Percentiles rank a stretch among this genome's conserved stretches.
Conservation (phyloP, 2,113 vertebrate species). For the Mus pahari region DNA sequence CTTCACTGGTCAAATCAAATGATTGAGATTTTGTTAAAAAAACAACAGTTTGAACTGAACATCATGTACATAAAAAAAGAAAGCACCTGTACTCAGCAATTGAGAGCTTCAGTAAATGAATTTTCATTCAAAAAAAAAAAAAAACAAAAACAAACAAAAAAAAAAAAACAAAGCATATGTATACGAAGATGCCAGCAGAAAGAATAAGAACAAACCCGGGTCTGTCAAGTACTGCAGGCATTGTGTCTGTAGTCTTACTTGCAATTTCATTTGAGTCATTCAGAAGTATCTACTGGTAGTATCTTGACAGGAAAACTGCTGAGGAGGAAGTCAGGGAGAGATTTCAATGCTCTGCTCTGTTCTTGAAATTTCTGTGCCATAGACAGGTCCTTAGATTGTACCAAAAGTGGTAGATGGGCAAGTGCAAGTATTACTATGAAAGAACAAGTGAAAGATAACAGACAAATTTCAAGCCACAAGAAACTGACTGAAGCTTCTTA, state of each 20-base stretch:
- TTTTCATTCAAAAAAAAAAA: conserved; percentile 40
- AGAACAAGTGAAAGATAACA: conserved; percentile 6
- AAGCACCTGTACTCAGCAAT: background rate
- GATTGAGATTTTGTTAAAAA: too few relatives aligned
- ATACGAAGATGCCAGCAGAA: conserved; percentile 22
- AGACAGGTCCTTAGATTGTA: conserved; percentile 12
- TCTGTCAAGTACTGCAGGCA: conserved; percentile 21
- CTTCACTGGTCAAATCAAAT: too few relatives aligned
- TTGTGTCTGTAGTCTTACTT: background rate
- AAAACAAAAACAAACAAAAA: too few relatives aligned
- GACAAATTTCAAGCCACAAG: background rate
- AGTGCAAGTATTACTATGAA: background rate
- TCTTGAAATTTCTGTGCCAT: conserved; percentile 17
- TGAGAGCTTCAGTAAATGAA: conserved; percentile 31
- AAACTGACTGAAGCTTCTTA: background rate
- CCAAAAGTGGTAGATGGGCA: background rate
- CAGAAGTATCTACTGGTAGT: conserved; percentile 33
- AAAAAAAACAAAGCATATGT: background rate
- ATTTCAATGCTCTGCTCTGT: conserved; percentile 33
- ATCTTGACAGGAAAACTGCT: conserved; percentile 13
- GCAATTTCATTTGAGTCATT: conserved; percentile 49
- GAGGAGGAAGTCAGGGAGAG: background rate
- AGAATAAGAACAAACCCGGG: background rate
- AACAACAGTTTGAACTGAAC: background rate
- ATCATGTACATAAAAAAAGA: background rate